A percentile compares a stretch with the other conserved stretches of the same genome.
Evolutionary conservation across 2,888 invertebrate species (phyloP).

Genomic region (Drosophila cognata): DNA sequence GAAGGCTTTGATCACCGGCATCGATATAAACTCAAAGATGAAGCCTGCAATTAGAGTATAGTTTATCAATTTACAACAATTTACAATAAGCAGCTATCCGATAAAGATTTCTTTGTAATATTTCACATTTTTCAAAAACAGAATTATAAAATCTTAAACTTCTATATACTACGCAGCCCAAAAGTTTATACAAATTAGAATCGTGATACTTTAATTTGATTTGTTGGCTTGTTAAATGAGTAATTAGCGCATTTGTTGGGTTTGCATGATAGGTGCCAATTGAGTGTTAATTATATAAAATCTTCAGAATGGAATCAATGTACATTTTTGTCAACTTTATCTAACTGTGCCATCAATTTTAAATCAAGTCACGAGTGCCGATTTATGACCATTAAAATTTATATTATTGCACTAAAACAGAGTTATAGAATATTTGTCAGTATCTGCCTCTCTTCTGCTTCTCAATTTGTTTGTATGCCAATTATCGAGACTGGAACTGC

Average conservation of each 20-base stretch:
- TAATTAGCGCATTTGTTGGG: slow-evolving; percentile 4
- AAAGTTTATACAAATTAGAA: background rate
- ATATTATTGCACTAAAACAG: background rate
- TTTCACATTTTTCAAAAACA: background rate
- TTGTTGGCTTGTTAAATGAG: slow-evolving; percentile 7
- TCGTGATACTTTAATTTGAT: slow-evolving; percentile 3
- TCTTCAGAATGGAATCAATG: background rate
- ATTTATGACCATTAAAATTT: background rate
- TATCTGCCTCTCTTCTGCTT: background rate
- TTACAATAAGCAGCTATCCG: background rate
- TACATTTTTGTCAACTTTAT: background rate
- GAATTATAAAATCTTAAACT: background rate
- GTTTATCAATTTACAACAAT: background rate
- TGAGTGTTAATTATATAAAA: slow-evolving; percentile 7
- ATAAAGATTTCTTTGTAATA: background rate
- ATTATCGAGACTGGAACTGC: slow-evolving; percentile 22
- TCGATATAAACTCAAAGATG: slow-evolving; percentile 93
- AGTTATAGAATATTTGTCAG: background rate
- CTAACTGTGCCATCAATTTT: background rate
- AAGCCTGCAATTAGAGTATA: slow-evolving; percentile 87
- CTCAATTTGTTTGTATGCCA: slow-evolving; percentile 15
- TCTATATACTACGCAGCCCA: background rate
- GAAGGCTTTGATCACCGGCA: slow-evolving; percentile 94
- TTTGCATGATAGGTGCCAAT: slow-evolving; percentile 26
- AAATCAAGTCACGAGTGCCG: slow-evolving; percentile 9